Evolutionary conservation across 2,113 vertebrate genomes (phyloP), one percentile per base, ranked within the genome.

Genomic region (Petrocephalus microphthalmus): DNA sequence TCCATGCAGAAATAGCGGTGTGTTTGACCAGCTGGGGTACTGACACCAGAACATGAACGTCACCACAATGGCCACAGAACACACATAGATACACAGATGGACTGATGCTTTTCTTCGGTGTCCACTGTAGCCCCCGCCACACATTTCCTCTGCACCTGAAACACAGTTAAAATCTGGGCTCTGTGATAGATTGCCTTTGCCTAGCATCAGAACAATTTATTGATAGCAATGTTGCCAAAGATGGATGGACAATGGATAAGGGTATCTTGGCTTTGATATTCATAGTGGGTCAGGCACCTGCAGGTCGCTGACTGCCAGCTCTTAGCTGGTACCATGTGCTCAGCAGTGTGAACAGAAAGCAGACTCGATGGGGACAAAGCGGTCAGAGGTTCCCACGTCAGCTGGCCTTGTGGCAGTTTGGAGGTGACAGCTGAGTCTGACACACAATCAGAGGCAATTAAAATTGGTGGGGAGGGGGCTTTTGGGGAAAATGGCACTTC

Each of bases 401-500:
- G 45, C 81, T 47, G 42, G 19, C 42, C 45, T 49, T 49, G 81
- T 83, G 37, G 42, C 81, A 83, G 81, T n/a, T 13, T 49, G 81
- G 81, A 83, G 45, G 81, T 83, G 81, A 49, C 81, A 49, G 45
- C 81, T 83, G 81, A 49, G 81, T 49, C 42, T 83, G 81, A 83
- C 37, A 83, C 81, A 83, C 33, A 83, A 49, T 49, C 22, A 42
- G 81, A 45, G 37, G 42, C 37, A 83, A 83, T 83, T 83, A 47
- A 83, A 83, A 83, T 22, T 47, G 81, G 37, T 8, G 7, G 37
- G 81, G 45, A 47, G 45, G 42, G 81, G 81, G 81, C 33, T 37
- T 42, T 78, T 29, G 71, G 71, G 33, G 71, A 45, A 78, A 81
- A 81, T 81, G 45, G 45, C 45, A 83, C 20, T 45, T 83, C 45